These are phyloP conservation scores for Corynorhinus townsendii DNA, from an alignment of 2,113 vertebrate species.

Conservation along the genomic window DNA sequence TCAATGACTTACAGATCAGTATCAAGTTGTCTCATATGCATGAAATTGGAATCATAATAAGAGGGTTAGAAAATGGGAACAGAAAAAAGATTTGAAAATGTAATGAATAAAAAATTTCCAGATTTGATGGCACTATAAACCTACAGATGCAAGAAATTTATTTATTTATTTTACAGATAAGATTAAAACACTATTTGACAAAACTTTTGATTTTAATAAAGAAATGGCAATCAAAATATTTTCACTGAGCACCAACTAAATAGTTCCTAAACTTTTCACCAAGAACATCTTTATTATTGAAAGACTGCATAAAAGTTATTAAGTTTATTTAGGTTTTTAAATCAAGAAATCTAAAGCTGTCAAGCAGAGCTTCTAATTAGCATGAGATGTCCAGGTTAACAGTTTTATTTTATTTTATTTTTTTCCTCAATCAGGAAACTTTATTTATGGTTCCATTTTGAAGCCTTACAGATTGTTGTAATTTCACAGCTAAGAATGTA, in stretches of 20 bases:
- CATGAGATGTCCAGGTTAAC: neutral
- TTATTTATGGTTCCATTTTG: constrained; percentile 45
- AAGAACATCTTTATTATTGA: neutral
- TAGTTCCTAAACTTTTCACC: neutral
- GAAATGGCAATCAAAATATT: neutral
- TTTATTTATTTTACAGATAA: neutral
- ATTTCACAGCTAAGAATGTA: constrained; percentile 44
- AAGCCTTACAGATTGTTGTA: neutral
- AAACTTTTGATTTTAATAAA: neutral
- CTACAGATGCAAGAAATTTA: neutral
- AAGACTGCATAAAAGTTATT: neutral
- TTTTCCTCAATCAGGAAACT: constrained; percentile 23
- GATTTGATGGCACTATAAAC: neutral
- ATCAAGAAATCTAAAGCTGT: neutral
- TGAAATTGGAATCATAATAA: neutral
- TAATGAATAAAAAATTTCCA: neutral
- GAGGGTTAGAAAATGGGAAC: neutral
- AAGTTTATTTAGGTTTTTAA: neutral
- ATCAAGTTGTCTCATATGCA: neutral
- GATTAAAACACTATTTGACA: neutral
- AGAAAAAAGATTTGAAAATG: neutral
- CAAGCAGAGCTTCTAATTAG: neutral
- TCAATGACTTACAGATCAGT: neutral
- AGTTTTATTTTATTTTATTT: no score
- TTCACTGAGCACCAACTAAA: neutral